Conservation (phyloP, 2,797 vertebrate species). For the Gobionotothen gibberifrons region DNA sequence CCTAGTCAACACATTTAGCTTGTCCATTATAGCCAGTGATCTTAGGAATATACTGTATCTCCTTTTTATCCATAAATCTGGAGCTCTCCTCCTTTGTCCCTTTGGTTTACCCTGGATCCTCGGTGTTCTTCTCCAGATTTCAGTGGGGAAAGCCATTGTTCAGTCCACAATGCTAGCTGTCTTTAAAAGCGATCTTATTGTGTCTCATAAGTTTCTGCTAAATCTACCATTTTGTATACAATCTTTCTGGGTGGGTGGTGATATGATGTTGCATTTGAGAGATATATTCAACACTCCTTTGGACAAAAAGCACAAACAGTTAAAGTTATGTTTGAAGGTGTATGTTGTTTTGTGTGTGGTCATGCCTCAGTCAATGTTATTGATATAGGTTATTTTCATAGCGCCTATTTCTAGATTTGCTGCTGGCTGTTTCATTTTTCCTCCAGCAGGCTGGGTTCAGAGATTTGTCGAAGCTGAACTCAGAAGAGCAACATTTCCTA, state of each 20-base stretch:
- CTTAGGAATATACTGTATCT: too few species aligned
- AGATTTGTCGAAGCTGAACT: constrained; percentile 76
- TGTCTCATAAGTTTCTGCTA: background rate
- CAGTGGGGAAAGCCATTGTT: too few species aligned
- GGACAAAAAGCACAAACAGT: constrained; percentile 1
- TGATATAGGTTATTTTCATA: constrained; percentile 62
- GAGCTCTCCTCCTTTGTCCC: too few species aligned
- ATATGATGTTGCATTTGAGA: constrained; percentile 4
- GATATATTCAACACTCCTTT: background rate
- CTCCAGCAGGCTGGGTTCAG: constrained; percentile 44
- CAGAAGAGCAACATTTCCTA: constrained; percentile 66
- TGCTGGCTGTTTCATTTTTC: constrained; percentile 46
- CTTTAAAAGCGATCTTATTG: background rate
- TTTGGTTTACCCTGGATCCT: too few species aligned
- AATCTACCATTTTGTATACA: background rate
- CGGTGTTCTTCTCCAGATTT: too few species aligned
- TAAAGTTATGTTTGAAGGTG: constrained; percentile 31
- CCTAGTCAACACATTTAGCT: too few species aligned
- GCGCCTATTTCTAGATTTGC: constrained; percentile 55
- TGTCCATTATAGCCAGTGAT: too few species aligned
- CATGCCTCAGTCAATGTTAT: constrained; percentile 54
- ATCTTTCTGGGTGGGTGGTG: background rate
- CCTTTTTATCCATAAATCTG: too few species aligned
- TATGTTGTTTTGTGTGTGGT: constrained; percentile 32
- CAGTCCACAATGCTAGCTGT: too few species aligned